A percentile compares a stretch with the other conserved stretches of the same genome.
phyloP scores from a whole-genome alignment of 2,888 invertebrate species.

The Atrina japonica region DNA sequence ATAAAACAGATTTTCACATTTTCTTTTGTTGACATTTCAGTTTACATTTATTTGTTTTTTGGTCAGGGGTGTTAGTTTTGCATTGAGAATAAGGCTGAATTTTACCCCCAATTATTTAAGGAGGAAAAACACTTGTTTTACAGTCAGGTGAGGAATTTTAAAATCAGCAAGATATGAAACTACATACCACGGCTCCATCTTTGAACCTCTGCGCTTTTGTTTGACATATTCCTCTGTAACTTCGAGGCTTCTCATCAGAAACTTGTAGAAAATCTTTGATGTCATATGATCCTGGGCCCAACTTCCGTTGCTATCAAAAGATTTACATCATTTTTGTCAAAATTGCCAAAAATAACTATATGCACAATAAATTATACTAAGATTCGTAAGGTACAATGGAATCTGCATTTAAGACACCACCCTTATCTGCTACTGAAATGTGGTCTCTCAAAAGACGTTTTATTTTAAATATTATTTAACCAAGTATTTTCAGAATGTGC shows the following conservation, averaged over 20 bases:
- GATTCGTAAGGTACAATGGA: not conserved
- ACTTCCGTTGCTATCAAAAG: constrained; percentile 71
- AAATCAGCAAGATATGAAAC: not conserved
- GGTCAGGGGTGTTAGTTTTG: too few relatives aligned
- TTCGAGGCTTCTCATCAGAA: constrained; percentile 72
- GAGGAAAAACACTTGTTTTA: too few relatives aligned
- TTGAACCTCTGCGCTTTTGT: constrained; percentile 73
- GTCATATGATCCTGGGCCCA: constrained; percentile 79
- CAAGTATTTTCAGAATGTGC: not conserved
- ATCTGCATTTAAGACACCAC: not conserved
- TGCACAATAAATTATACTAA: not conserved
- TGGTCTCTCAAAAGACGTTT: too few relatives aligned
- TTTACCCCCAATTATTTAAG: too few relatives aligned
- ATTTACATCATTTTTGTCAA: constrained; percentile 3
- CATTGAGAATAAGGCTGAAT: too few relatives aligned
- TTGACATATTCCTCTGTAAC: constrained; percentile 75
- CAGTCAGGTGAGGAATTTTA: too few relatives aligned
- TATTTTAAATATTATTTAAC: not conserved
- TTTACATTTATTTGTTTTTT: too few relatives aligned
- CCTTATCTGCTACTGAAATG: too few relatives aligned
- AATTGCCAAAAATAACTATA: not conserved
- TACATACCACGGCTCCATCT: constrained; percentile 43
- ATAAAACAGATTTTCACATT: too few relatives aligned
- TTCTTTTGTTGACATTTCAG: too few relatives aligned
- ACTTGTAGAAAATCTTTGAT: constrained; percentile 76